Evolutionary conservation across 2,888 invertebrate species (phyloP), one percentile per base, ranked within the genome.

Genomic region (Zeuzera pyrina): DNA sequence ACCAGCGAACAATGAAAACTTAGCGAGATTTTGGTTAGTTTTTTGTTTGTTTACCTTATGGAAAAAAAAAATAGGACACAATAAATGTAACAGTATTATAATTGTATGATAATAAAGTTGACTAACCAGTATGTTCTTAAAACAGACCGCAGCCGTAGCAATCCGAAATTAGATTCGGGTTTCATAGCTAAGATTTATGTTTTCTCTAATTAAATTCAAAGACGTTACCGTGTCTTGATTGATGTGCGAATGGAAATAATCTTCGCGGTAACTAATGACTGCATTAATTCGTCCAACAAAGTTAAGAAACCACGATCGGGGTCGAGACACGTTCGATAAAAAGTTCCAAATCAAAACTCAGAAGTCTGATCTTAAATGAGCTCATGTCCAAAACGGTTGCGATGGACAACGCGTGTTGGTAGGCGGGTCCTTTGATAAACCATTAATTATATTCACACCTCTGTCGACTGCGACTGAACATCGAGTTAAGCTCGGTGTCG

Each of bases 371-470:
- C 12, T 25, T 25, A 57, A 61, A 57, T 49, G 49, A 61, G 57
- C 45, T 50, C 49, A 56, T 55, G 57, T 49, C 55, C 53, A 59
- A 65, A 61, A 57, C 50, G 46, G 60, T 48, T 39, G 51, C 47
- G 47, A 45, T 46, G 45, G 42, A 38, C 42, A 44, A 47, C 12
- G 37, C 41, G 51, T 56, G 44, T 43, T 39, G 43, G 57, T 43
- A 25, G 64, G 64, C 69, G 70, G 70, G 38, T 45, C 60, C 60
- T 76, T 78, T 78, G 76, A 77, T 70, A 61, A 49, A 59, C 65
- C 70, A 78, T 81, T 72, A 73, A 78, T 81, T 79, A 77, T 64
- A 73, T 79, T 81, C 76, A 81, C 81, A 79, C 81, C 79, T 79
- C 58, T 46, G 64, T 51, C 54, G 60, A 43, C 52, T 44, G 54